Percentiles rank a stretch among this genome's conserved stretches.
These are phyloP conservation scores for Empidonax alnorum DNA, from an alignment of 2,113 vertebrate species.

Conservation along the genomic window DNA sequence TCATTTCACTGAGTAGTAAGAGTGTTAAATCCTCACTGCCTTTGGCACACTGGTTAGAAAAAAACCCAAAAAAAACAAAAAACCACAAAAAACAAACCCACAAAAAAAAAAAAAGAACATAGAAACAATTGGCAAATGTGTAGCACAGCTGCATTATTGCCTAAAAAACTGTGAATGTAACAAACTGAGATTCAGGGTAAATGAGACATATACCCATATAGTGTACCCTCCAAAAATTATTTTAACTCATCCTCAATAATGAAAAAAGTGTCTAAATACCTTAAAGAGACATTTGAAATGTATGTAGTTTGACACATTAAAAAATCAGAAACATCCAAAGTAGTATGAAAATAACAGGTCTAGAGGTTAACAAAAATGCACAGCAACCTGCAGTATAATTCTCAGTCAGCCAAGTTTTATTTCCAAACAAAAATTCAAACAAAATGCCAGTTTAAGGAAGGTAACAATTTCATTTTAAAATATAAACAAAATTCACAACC, in stretches of 20 bases:
- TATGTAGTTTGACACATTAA: constrained; percentile 55
- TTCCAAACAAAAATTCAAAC: constrained; percentile 17
- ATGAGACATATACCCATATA: constrained; percentile 51
- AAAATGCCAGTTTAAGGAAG: neutral
- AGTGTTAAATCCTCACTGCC: constrained; percentile 30
- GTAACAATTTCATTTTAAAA: neutral
- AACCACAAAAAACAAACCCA: neutral
- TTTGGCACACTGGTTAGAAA: neutral
- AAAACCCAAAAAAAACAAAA: neutral
- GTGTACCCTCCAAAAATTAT: constrained; percentile 46
- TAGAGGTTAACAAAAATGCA: constrained; percentile 37
- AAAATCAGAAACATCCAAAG: constrained; percentile 28
- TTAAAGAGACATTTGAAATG: constrained; percentile 66
- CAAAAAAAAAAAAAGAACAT: neutral
- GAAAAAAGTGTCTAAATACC: constrained; percentile 62
- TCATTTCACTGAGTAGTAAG: neutral
- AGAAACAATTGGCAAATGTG: constrained; percentile 49
- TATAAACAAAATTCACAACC: neutral
- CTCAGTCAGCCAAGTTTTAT: constrained; percentile 17
- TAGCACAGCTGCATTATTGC: constrained; percentile 69
- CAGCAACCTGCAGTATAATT: constrained; percentile 11
- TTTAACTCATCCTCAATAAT: constrained; percentile 62
- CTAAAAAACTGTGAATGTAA: constrained; percentile 43
- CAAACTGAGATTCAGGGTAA: constrained; percentile 53
- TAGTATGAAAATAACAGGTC: constrained; percentile 37